phyloP scores from a whole-genome alignment of 1,140 invertebrate species.

The Bombyx mandarina region DNA sequence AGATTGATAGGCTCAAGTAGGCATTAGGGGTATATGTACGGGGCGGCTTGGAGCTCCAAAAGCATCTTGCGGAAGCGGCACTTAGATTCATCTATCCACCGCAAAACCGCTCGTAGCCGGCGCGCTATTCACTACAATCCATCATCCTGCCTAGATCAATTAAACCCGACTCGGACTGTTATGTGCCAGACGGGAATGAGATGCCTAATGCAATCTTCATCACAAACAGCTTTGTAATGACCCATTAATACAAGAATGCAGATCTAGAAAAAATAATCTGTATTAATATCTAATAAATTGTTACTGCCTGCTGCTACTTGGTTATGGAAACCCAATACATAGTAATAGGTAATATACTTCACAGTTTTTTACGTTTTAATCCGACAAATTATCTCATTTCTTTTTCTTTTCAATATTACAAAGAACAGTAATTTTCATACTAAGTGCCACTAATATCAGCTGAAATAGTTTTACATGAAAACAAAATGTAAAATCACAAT shows the following conservation, averaged over 20 bases:
- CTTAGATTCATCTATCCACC: conserved; percentile 29
- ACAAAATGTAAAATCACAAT: background rate
- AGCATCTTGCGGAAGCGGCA: conserved; percentile 18
- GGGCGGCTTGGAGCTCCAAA: conserved; percentile 2
- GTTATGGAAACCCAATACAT: background rate
- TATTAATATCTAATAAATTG: background rate
- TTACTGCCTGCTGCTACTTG: background rate
- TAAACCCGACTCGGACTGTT: conserved; percentile 17
- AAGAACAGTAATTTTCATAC: conserved; percentile 1
- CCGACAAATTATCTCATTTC: too few species aligned
- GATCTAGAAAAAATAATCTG: background rate
- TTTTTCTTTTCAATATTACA: conserved; percentile 1
- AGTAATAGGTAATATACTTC: too few species aligned
- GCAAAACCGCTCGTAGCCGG: conserved; percentile 14
- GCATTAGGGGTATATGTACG: background rate
- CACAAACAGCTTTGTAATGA: background rate
- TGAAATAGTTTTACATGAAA: background rate
- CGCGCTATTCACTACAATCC: conserved; percentile 21
- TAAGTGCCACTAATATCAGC: background rate
- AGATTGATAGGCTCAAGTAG: background rate
- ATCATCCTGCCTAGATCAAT: conserved; percentile 37
- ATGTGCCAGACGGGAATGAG: background rate
- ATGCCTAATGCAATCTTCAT: background rate
- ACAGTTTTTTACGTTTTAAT: too few species aligned
- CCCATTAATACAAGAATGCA: too few species aligned